Conservation (phyloP, 2,888 invertebrate species). For the Mimas tiliae region DNA sequence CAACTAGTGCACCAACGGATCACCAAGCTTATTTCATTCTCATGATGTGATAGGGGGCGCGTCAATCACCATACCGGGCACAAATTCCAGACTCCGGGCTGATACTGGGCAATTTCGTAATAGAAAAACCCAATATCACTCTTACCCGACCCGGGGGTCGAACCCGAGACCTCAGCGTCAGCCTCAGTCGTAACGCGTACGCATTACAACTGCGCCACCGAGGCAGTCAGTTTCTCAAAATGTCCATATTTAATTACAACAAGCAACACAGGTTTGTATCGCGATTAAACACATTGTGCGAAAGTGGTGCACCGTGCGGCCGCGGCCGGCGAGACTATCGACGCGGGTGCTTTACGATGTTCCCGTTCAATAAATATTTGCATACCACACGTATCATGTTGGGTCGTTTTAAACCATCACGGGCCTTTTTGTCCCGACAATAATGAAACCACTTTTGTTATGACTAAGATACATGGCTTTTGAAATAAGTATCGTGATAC, state of each 20-base stretch:
- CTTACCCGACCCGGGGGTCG: too few relatives aligned
- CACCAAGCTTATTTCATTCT: too few relatives aligned
- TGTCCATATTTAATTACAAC: constrained; percentile 2
- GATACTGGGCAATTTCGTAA: too few relatives aligned
- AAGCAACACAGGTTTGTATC: constrained; percentile 12
- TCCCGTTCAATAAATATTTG: constrained; percentile 27
- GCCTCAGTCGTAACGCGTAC: too few relatives aligned
- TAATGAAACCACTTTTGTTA: constrained; percentile 22
- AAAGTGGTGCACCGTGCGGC: constrained; percentile 23
- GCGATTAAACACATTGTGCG: constrained; percentile 24
- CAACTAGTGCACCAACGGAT: too few relatives aligned
- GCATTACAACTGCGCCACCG: too few relatives aligned
- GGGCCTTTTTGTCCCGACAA: constrained; percentile 9
- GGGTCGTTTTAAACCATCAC: constrained; percentile 22
- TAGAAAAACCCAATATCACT: too few relatives aligned
- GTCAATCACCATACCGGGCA: too few relatives aligned
- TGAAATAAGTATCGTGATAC: not conserved
- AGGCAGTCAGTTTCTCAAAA: constrained; percentile 4
- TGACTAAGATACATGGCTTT: constrained; percentile 14
- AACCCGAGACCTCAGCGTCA: too few relatives aligned
- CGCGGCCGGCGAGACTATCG: not conserved
- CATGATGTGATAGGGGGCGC: too few relatives aligned
- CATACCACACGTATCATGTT: constrained; percentile 19
- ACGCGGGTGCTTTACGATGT: constrained; percentile 14
- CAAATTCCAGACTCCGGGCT: too few relatives aligned